Evolutionary conservation across 1,140 invertebrate genomes (phyloP).

Genomic region (Aphaenogaster rudis): DNA sequence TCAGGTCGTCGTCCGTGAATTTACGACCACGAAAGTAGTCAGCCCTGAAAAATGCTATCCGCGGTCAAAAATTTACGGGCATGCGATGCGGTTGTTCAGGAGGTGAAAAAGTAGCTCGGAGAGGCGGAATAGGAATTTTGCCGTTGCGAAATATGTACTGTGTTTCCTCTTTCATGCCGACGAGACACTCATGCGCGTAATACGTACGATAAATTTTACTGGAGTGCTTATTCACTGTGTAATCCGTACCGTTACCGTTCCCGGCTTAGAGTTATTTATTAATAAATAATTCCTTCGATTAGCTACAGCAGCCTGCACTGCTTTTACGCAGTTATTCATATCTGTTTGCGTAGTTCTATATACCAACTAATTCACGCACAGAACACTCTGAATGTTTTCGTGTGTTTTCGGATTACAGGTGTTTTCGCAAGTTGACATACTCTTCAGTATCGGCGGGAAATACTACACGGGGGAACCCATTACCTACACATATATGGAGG

Average conservation of each 20-base stretch:
- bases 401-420: conserved; percentile 87
- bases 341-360: not conserved
- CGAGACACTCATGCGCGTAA: conserved; percentile 58
- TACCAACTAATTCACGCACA: not conserved
- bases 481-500: conserved; percentile 92
- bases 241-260: conserved; percentile 8
- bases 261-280: not conserved
- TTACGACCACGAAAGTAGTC: conserved; percentile 59
- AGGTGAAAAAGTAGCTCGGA: conserved; percentile 61
- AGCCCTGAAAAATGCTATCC: conserved; percentile 62
- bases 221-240: conserved; percentile 24
- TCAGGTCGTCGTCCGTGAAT: conserved; percentile 60
- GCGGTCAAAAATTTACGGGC: conserved; percentile 64
- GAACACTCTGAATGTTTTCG: not conserved
- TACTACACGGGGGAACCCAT: conserved; percentile 92
- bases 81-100: conserved; percentile 59
- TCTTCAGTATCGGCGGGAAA: conserved; percentile 94
- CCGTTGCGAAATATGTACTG: conserved; percentile 61
- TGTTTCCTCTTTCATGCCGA: conserved; percentile 53
- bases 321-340: not conserved
- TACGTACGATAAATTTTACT: conserved; percentile 48
- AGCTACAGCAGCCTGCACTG: not conserved
- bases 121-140: conserved; percentile 59
- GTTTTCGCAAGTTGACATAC: conserved; percentile 92
- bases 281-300: conserved; percentile 18